These are phyloP conservation scores for Calameuta idolon DNA, from an alignment of 2,888 invertebrate species.

Conservation along the genomic window DNA sequence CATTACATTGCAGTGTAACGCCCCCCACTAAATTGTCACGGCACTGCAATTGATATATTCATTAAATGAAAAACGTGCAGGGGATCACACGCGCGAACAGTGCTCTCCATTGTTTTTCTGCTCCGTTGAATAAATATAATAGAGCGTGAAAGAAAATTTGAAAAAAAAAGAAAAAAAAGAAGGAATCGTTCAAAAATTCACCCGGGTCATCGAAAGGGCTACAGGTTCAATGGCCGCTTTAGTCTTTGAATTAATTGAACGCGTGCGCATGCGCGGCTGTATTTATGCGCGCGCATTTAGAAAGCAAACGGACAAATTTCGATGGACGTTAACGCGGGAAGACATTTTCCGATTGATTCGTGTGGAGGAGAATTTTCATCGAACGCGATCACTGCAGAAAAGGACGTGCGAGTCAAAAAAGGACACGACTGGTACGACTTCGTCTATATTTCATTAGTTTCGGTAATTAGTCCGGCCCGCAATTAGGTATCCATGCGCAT, in stretches of 20 bases:
- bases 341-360: background rate
- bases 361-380: background rate
- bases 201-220: background rate
- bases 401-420: background rate
- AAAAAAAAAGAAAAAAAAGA: background rate
- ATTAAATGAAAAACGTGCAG: background rate
- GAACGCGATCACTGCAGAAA: background rate
- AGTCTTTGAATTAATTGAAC: slow-evolving; percentile 33
- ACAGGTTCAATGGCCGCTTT: slow-evolving; percentile 7
- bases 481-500: background rate
- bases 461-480: background rate
- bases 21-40: background rate
- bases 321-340: background rate
- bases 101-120: background rate
- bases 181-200: background rate
- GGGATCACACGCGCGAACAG: background rate
- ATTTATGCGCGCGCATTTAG: background rate
- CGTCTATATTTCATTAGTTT: background rate
- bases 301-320: background rate
- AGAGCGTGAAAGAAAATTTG: background rate
- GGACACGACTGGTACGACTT: background rate
- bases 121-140: background rate
- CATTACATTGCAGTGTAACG: background rate
- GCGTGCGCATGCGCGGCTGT: background rate
- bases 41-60: background rate